Base-by-base conservation (phyloP, 2,797 vertebrate genomes). In the Micrastur ruficollis region DNA sequence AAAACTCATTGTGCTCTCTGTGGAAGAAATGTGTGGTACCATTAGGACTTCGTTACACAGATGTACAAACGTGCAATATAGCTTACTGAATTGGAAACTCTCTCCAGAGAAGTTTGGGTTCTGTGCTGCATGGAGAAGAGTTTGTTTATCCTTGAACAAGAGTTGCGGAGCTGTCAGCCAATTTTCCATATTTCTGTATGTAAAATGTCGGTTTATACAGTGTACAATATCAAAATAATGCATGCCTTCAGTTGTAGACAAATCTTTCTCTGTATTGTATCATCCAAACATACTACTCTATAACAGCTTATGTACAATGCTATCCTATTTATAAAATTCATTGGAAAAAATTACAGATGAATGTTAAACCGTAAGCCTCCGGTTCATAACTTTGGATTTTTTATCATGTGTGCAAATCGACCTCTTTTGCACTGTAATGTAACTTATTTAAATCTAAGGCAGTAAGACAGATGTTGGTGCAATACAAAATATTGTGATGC, bases 251-350 rank as follows among this genome's bases (percentile, higher is more conserved):
- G 96, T 96, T 98, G 97, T 98, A 98, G 98, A 97, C 91, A 52
- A 97, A 94, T 81, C 96, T 96, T 95, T 93, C 97, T 98, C 96
- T 98, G 97, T 98, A 95, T 96, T 93, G 97, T 98, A 98, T 98
- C 98, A 97, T 96, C 96, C 95, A 74, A 80, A 89, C 90, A 49
- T 91, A 68, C 96, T 96, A 92, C 98, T 98, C 97, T 97, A 53
- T 93, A 97, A 97, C 97, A 96, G 97, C 98, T 98, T 96, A 90
- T 98, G 98, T 98, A 98, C 98, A 98, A 98, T 97, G 98, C 98
- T 97, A 86, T 95, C 96, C 97, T 98, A 98, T 98, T 98, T 98
- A 98, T 98, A 97, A 97, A 97, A 96, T 84, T 94, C 95, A 94
- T 96, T 93, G 90, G 91, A 92, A 91, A 96, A 74, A 56, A 93